Base-by-base conservation (phyloP, 2,113 vertebrate species). In the Silurus meridionalis region DNA sequence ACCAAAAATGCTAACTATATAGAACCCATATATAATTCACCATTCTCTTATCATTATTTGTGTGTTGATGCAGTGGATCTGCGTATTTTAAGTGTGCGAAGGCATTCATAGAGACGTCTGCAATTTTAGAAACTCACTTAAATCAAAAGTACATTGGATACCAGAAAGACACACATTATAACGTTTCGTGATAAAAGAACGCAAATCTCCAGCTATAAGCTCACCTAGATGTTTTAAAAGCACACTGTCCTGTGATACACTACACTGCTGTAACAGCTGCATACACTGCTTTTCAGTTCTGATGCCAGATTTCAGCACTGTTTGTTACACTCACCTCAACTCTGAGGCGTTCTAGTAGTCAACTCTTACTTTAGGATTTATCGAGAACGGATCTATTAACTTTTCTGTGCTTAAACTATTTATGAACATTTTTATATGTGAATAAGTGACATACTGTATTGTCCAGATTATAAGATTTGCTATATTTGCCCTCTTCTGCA, bases 351-450 rank as follows among this genome's bases (percentile, higher is more conserved):
- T 81, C 77, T 83, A 80, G 78, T 87, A 85, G 61, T 23, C 80
- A 85, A 88, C 61, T 72, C 83, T 90, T 74, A 69, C 84, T 83
- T 90, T 81, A 85, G 86, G 87, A 85, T 85, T 82, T 84, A 78
- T 80, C 74, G 83, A 75, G 85, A 85, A 82, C 79, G 50, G 48
- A 61, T 78, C 79, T 61, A 55, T 81, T 87, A 37, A 85, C 64
- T 78, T 74, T 88, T 87, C 58, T 85, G 87, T 88, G 61, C 72
- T 87, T 81, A 46, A 67, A 55, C 74, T 57, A 85, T 85, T 85
- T 80, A 80, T 55, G 63, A 50, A 58, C 63, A 69, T 25, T 85
- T 85, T 85, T 53, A 78, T 63, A 84, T 63, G 58, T 85, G 83
- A 75, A 80, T 80, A 61, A 80, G 53, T 80, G 28, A 61, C 28